Base-by-base conservation (phyloP, 2,888 invertebrate species). In the Phymatocera aterrima region DNA sequence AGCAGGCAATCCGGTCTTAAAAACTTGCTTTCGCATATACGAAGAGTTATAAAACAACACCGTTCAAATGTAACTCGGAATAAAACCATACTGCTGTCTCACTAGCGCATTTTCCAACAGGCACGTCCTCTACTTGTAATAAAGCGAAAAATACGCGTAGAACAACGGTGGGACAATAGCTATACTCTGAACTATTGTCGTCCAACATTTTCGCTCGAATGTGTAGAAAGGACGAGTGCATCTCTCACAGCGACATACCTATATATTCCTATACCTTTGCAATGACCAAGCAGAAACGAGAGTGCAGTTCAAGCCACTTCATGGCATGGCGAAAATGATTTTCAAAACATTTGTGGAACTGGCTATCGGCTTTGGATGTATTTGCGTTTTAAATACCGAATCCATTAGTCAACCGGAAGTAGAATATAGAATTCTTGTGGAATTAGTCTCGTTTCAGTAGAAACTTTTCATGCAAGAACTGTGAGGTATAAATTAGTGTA, bases 11-110 rank as follows among this genome's bases (percentile, higher is more conserved):
- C 72, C 72, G 72, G 72, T 72, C 72, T 72, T 72, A 72, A 72
- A 72, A 72, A 72, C 51, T 72, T 48, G 72, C 48, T 31, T 72
- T 51, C 34, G 72, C 72, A 72, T 72, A 72, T 37, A 72, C 72
- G 72, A 43, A 72, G 51, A 72, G 72, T 72, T 72, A 51, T 72
- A 72, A 72, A 72, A 72, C 72, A 72, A 72, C 72, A 72, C 72
- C 51, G 28, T 72, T 72, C 72, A 51, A 72, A 72, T 72, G 72
- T 72, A 51, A 72, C 48, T 72, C 48, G 28, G 51, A 72, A 51
- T 72, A 72, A 72, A 72, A 72, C 51, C 72, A 51, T 51, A 51
- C 48, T 34, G 72, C 34, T 34, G n/a, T 18, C 31, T 51, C 34
- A 51, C 68, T 28, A 31, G 48, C n/a, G 51, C 72, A 72, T 51